phyloP scores from a whole-genome alignment of 1,140 invertebrate species.

The Lineus longissimus region DNA sequence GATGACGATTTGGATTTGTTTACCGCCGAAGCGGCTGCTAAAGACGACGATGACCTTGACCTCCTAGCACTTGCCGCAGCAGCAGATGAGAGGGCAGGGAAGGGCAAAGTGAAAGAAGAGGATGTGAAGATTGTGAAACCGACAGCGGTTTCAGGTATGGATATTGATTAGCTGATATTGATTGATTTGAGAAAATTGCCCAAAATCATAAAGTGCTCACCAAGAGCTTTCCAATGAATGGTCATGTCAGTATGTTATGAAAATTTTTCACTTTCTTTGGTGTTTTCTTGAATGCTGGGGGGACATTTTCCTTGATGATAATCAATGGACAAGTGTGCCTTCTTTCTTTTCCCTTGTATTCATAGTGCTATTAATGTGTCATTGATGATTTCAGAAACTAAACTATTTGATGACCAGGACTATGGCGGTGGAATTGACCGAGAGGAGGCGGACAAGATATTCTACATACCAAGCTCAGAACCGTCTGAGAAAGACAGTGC shows the following conservation, averaged over 20 bases:
- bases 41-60: background rate
- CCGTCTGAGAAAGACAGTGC: background rate
- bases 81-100: background rate
- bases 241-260: no score
- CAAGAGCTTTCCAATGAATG: no score
- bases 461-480: background rate
- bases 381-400: constrained; percentile 2
- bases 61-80: background rate
- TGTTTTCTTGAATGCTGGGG: no score
- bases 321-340: no score
- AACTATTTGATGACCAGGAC: constrained; percentile 12
- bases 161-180: background rate
- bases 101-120: background rate
- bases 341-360: no score
- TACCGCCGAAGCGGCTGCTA: background rate
- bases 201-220: no score
- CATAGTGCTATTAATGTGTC: no score
- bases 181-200: no score
- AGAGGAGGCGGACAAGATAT: background rate
- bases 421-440: constrained; percentile 7
- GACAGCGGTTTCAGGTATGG: background rate
- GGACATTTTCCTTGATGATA: no score
- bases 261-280: no score
- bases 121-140: background rate
- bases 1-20: constrained; percentile 3